These are phyloP conservation scores for Hecatera dysodea DNA, from an alignment of 2,888 invertebrate species.

Conservation along the genomic window DNA sequence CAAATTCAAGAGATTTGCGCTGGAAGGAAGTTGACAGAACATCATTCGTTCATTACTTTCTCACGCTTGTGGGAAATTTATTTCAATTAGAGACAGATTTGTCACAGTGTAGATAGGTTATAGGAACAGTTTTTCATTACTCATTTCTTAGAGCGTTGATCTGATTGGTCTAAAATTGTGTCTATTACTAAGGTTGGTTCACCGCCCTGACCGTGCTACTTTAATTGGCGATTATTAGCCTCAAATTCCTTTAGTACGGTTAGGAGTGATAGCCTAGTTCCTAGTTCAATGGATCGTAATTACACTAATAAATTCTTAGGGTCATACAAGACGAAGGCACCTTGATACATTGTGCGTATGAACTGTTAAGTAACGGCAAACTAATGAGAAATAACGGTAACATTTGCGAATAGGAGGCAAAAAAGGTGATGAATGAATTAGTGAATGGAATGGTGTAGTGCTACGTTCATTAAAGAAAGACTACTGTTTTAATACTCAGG, in stretches of 20 bases:
- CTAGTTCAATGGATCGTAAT: slow-evolving; percentile 56
- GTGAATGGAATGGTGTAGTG: background rate
- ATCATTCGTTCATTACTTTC: slow-evolving; percentile 34
- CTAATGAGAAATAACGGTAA: slow-evolving; percentile 49
- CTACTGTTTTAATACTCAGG: too few relatives aligned
- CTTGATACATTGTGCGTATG: slow-evolving; percentile 27
- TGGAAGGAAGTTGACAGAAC: slow-evolving; percentile 47
- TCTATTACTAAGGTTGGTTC: slow-evolving; percentile 26
- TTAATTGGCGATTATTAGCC: slow-evolving; percentile 45
- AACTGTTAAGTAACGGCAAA: slow-evolving; percentile 42
- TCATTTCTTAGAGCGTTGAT: slow-evolving; percentile 31
- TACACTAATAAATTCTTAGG: slow-evolving; percentile 57
- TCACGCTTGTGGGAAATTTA: slow-evolving; percentile 33
- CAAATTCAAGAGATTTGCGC: slow-evolving; percentile 43
- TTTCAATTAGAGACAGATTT: slow-evolving; percentile 17
- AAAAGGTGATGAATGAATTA: background rate
- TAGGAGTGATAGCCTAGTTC: slow-evolving; percentile 48
- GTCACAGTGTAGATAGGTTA: slow-evolving; percentile 25
- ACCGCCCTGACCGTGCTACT: slow-evolving; percentile 44
- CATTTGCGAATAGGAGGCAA: slow-evolving; percentile 15
- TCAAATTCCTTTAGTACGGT: slow-evolving; percentile 39
- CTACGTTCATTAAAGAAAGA: background rate
- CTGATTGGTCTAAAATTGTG: slow-evolving; percentile 41
- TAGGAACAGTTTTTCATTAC: slow-evolving; percentile 24
- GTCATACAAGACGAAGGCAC: slow-evolving; percentile 30